phyloP scores from a whole-genome alignment of 2,113 vertebrate species.

The Zapus hudsonius region DNA sequence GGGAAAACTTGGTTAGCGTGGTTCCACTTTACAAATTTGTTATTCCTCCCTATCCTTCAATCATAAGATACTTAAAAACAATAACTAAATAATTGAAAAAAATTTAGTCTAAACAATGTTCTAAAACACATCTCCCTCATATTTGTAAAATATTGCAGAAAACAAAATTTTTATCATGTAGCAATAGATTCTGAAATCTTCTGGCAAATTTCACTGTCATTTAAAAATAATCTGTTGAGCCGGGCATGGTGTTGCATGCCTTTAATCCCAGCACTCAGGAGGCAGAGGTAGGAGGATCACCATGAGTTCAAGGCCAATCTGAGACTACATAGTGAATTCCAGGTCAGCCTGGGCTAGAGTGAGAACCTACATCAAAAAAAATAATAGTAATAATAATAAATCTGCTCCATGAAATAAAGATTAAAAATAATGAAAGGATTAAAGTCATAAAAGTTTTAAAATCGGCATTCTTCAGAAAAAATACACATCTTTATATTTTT shows the following conservation, averaged over 20 bases:
- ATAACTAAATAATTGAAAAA: no score
- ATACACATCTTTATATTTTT: not conserved
- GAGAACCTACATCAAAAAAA: no score
- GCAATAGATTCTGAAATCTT: not conserved
- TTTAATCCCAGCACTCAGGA: no score
- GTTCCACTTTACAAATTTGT: not conserved
- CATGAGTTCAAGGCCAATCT: no score
- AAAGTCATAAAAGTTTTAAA: constrained; percentile 7
- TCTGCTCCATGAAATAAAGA: not conserved
- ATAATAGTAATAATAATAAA: no score
- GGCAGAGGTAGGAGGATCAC: no score
- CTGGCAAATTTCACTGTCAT: not conserved
- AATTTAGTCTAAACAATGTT: not conserved
- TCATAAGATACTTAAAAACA: not conserved
- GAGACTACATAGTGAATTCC: no score
- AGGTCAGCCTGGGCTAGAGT: no score
- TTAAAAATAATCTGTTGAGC: constrained; percentile 9
- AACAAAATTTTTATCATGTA: not conserved
- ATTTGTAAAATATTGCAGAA: not conserved
- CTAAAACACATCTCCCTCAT: not conserved
- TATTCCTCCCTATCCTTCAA: not conserved
- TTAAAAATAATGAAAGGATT: not conserved
- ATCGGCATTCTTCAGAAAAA: not conserved
- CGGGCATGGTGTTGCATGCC: no score
- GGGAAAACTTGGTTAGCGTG: not conserved